phyloP scores from a whole-genome alignment of 2,888 invertebrate species.

The Rhyacophila evoluta region DNA sequence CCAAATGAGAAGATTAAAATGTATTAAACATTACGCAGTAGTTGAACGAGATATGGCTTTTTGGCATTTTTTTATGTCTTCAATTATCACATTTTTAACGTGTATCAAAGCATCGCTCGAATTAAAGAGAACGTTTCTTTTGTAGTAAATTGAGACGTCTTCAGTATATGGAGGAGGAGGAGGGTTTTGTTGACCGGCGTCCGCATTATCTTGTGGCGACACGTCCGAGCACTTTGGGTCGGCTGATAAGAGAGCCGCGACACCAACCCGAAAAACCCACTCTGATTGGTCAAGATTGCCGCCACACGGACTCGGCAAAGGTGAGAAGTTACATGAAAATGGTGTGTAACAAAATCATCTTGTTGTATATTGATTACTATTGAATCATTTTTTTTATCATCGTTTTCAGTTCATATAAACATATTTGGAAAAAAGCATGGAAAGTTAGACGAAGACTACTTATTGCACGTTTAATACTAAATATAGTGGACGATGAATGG shows the following conservation, averaged over 20 bases:
- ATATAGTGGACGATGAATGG: too few relatives aligned
- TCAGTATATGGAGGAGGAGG: not conserved
- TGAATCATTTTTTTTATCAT: too few relatives aligned
- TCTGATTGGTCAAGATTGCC: conserved; percentile 9
- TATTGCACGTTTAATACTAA: too few relatives aligned
- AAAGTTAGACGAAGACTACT: too few relatives aligned
- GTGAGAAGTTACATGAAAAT: conserved; percentile 15
- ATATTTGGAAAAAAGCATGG: too few relatives aligned
- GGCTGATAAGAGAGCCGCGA: not conserved
- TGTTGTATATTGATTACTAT: too few relatives aligned
- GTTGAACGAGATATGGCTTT: too few relatives aligned
- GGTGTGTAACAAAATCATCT: too few relatives aligned
- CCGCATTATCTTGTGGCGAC: not conserved
- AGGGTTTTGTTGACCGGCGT: not conserved
- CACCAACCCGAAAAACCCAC: conserved; percentile 9
- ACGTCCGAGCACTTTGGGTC: conserved; percentile 22
- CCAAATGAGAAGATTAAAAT: too few relatives aligned
- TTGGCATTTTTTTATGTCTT: too few relatives aligned
- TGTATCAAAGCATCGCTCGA: not conserved
- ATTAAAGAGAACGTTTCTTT: not conserved
- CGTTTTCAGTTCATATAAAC: too few relatives aligned
- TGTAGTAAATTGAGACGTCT: not conserved
- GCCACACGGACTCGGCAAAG: not conserved
- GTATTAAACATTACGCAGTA: too few relatives aligned
- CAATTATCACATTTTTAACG: not conserved